A percentile compares a stretch with the other conserved stretches of the same genome.
These are phyloP conservation scores for Cherax quadricarinatus DNA, from an alignment of 1,140 invertebrate species.

Conservation along the genomic window DNA sequence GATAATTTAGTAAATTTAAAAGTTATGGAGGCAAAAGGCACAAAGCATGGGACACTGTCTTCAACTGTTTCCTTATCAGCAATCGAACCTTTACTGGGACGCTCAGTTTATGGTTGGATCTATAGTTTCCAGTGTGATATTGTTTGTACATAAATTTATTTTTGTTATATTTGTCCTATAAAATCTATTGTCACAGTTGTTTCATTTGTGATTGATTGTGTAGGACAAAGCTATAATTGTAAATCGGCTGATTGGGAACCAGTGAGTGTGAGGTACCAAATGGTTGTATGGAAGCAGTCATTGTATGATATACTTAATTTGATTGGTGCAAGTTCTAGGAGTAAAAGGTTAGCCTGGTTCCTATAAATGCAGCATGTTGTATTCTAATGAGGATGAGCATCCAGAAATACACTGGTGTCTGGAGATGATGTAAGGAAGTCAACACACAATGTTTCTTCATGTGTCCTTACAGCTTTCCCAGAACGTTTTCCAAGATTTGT, in stretches of 20 bases:
- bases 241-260: background rate
- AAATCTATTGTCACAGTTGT: slow-evolving; percentile 16
- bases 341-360: background rate
- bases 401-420: background rate
- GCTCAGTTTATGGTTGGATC: background rate
- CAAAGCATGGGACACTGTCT: background rate
- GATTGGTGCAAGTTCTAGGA: background rate
- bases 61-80: no score
- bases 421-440: background rate
- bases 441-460: slow-evolving; percentile 13
- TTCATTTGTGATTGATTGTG: slow-evolving; percentile 20
- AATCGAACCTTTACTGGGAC: background rate
- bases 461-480: slow-evolving; percentile 10
- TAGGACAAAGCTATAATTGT: slow-evolving; percentile 6
- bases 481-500: slow-evolving; percentile 33
- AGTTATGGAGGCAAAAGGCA: background rate
- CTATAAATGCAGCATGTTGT: background rate
- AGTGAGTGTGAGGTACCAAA: background rate
- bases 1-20: no score
- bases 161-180: slow-evolving; percentile 26
- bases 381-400: background rate
- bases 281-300: background rate
- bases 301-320: background rate
- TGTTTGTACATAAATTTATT: slow-evolving; percentile 12
- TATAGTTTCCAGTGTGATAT: slow-evolving; percentile 4